Conservation (phyloP, 2,113 vertebrate genomes). For the Oryzias curvinotus region DNA sequence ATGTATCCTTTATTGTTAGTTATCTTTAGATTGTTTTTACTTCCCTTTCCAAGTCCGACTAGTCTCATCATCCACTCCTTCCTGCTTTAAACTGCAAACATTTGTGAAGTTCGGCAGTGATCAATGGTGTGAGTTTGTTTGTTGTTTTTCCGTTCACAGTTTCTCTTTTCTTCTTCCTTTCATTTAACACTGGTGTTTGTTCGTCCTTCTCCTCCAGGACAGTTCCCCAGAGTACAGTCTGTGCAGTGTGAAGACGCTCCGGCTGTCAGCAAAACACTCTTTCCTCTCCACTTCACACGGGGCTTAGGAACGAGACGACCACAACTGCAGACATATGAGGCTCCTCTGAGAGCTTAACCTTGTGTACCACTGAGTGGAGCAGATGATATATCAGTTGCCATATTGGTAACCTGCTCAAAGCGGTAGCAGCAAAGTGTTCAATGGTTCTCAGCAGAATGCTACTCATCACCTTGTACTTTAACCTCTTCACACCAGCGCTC, state of each 20-base stretch:
- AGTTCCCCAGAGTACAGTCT: conserved; percentile 53
- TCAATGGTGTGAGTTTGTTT: too few relatives aligned
- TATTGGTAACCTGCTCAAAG: conserved; percentile 45
- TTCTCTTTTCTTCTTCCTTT: conserved; percentile 10
- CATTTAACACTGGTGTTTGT: conserved; percentile 11
- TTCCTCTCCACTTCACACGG: conserved; percentile 71
- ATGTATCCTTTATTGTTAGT: too few relatives aligned
- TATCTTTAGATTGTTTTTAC: too few relatives aligned
- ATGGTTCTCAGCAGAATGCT: conserved; percentile 26
- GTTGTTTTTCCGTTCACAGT: conserved; percentile 24
- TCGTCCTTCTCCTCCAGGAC: conserved; percentile 30
- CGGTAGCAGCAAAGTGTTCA: conserved; percentile 16
- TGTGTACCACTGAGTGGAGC: conserved; percentile 35
- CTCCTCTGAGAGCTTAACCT: conserved; percentile 41
- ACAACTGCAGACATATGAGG: conserved; percentile 51
- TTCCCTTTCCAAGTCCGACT: too few relatives aligned
- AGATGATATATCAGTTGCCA: conserved; percentile 44
- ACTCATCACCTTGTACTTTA: conserved; percentile 8
- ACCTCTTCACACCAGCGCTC: too few relatives aligned
- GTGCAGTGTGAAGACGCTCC: conserved; percentile 41
- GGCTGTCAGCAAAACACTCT: conserved; percentile 51
- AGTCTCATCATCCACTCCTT: too few relatives aligned
- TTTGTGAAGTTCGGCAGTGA: too few relatives aligned
- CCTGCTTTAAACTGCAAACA: too few relatives aligned
- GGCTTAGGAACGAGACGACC: conserved; percentile 60